Percentiles rank a stretch among this genome's conserved stretches.
Conservation (phyloP, 2,113 vertebrate genomes). For the Tursiops truncatus region DNA sequence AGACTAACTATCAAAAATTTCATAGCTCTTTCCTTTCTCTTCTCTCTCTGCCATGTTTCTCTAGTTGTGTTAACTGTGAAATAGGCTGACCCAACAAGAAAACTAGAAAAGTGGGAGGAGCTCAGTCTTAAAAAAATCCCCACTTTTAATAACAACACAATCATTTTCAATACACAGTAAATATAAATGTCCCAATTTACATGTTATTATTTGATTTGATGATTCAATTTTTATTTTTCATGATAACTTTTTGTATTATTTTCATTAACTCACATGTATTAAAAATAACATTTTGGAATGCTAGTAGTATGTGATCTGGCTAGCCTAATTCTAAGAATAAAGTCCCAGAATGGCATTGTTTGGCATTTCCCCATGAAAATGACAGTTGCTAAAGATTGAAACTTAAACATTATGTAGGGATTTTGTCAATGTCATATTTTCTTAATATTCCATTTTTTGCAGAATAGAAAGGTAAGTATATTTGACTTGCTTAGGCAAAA, state of each 20-base stretch:
- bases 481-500: neutral
- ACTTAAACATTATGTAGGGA: neutral
- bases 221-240: neutral
- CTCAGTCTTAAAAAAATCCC: neutral
- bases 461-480: neutral
- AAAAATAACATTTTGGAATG: neutral
- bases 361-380: neutral
- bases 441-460: neutral
- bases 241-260: neutral
- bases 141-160: neutral
- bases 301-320: neutral
- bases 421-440: neutral
- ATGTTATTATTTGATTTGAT: neutral
- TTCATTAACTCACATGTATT: neutral
- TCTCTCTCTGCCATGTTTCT: neutral
- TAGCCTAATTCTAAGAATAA: neutral
- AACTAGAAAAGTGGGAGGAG: neutral
- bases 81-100: neutral
- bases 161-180: neutral
- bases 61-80: neutral
- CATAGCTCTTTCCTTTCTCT: neutral
- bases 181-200: neutral
- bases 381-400: neutral
- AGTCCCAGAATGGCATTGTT: neutral
- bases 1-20: neutral